A percentile compares a stretch with the other conserved stretches of the same genome.
Conservation (phyloP, 2,113 vertebrate genomes). For the Scopus umbretta region DNA sequence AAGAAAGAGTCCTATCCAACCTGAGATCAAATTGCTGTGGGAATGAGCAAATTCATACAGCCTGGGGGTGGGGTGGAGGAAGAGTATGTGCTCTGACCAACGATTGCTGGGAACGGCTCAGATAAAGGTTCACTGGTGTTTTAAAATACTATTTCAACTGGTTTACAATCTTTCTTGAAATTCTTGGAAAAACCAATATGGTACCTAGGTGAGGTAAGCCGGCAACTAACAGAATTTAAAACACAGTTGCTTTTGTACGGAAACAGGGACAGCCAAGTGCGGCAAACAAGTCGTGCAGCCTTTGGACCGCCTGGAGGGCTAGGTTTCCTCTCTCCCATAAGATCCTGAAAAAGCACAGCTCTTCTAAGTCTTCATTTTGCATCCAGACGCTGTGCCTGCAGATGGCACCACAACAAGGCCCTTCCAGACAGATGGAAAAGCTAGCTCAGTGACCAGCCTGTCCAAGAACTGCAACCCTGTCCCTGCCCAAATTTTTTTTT, state of each 20-base stretch:
- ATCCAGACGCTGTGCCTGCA: neutral
- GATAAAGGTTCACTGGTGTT: neutral
- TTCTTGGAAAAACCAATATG: neutral
- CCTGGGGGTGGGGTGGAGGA: neutral
- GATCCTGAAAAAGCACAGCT: neutral
- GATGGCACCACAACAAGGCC: constrained; percentile 37
- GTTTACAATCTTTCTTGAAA: neutral
- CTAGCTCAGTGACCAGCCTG: neutral
- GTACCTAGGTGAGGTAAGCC: neutral
- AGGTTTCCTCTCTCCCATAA: neutral
- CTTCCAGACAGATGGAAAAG: neutral
- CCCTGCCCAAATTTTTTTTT: neutral
- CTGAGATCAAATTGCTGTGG: neutral
- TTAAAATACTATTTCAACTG: neutral
- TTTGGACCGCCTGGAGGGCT: neutral
- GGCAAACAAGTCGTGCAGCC: neutral
- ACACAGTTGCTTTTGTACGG: neutral
- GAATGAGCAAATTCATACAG: neutral
- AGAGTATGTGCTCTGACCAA: neutral
- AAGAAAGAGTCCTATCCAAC: neutral
- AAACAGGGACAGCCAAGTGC: neutral
- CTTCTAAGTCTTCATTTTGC: neutral
- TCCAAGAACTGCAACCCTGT: neutral
- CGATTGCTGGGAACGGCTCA: neutral
- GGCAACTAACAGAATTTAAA: neutral